Evolutionary conservation across 1,140 invertebrate genomes (phyloP), one percentile per base, ranked within the genome.

Genomic region (Paralvinella palmiformis): DNA sequence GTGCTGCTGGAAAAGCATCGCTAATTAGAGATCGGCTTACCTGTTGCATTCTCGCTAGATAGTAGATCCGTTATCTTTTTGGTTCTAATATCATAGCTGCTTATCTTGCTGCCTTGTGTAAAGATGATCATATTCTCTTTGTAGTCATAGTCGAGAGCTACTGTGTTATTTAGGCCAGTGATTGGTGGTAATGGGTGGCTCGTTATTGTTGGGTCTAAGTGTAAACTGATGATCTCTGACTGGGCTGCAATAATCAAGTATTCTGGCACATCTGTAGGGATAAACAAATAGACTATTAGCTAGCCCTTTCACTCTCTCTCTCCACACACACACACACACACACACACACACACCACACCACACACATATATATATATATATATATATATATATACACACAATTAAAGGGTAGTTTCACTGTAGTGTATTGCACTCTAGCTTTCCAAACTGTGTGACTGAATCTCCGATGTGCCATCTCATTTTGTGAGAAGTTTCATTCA

Each of bases 221-320:
- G 88, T 4, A 96, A 87, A 0, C 88, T 88, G 27, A 91, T 83
- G 24, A 98, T 91, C 83, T 97, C 94, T 0, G 91, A 92, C 63
- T 93, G 84, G 0, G 94, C 96, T 0, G 92, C 88, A 71, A 94
- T 96, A 0, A 97, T 88, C 0, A 97, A 74, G 74, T 90, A 97
- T 73, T 96, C 92, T 37, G 90, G 86, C 0, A 91, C 85, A 20
- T 85, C 86, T 70, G 88, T 85, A 69, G 67, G 36, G 62, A 41
- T 41, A n/a, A 10, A 41, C 10, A 41, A 10, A 10, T 41, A 10
- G 10, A 10, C n/a, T 41, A 41, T 10, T 10, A 41, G n/a, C 37
- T 10, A n/a, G n/a, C n/a, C 60, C 37, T n/a, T 10, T 41, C 10
- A 10, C 10, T 41, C 10, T 41, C 10, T n/a, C 10, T 41, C 10